phyloP scores from a whole-genome alignment of 1,140 invertebrate genomes.

The Anoplolepis gracilipes region DNA sequence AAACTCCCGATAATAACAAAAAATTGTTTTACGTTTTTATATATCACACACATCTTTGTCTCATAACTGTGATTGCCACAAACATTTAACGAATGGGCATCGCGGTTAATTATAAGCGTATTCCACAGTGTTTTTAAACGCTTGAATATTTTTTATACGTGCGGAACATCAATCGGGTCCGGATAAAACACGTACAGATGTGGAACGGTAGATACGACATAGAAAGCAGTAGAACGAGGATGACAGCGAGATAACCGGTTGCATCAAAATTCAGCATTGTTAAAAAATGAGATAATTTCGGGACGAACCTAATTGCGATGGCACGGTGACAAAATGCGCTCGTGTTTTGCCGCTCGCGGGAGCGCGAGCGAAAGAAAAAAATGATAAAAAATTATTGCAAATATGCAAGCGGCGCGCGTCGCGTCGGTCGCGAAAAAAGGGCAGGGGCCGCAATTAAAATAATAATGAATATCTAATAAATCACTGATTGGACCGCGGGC shows the following conservation, averaged over 20 bases:
- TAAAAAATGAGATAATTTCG: slow-evolving; percentile 71
- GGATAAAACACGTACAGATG: slow-evolving; percentile 53
- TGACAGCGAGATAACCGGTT: slow-evolving; percentile 31
- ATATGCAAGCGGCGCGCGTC: slow-evolving; percentile 69
- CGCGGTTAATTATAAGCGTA: slow-evolving; percentile 57
- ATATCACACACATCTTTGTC: slow-evolving; percentile 23
- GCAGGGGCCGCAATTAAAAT: slow-evolving; percentile 78
- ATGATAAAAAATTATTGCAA: slow-evolving; percentile 62
- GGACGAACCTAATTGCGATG: slow-evolving; percentile 64
- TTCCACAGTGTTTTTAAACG: slow-evolving; percentile 52
- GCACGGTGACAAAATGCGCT: slow-evolving; percentile 52
- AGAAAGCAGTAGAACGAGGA: slow-evolving; percentile 14
- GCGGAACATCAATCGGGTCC: slow-evolving; percentile 59
- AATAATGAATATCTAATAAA: slow-evolving; percentile 83
- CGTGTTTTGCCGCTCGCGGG: slow-evolving; percentile 12
- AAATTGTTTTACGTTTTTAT: slow-evolving; percentile 42
- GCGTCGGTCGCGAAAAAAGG: slow-evolving; percentile 65
- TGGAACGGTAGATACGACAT: slow-evolving; percentile 36
- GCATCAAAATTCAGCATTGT: slow-evolving; percentile 67
- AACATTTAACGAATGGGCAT: slow-evolving; percentile 55
- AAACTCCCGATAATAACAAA: slow-evolving; percentile 41
- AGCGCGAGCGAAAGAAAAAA: not conserved
- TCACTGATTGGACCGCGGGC: slow-evolving; percentile 77
- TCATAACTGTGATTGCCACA: slow-evolving; percentile 42
- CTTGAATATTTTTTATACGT: slow-evolving; percentile 64